phyloP scores from a whole-genome alignment of 1,140 invertebrate genomes.

The Zophobas morio region DNA sequence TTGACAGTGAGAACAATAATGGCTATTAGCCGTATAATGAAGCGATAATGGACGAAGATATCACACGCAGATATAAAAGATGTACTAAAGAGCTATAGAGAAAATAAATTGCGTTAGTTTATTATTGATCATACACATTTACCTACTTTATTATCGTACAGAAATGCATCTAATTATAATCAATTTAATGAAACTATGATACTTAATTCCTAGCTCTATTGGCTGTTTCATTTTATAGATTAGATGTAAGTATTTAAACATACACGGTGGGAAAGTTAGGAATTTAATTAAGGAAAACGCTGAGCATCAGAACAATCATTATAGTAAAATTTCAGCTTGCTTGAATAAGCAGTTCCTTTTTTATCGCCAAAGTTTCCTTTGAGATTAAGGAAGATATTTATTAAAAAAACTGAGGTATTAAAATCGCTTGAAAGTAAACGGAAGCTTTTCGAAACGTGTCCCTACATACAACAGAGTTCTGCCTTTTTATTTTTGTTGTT shows the following conservation, averaged over 20 bases:
- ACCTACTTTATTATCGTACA: no score
- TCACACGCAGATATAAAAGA: neutral
- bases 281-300: slow-evolving; percentile 42
- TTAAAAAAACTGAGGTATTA: slow-evolving; percentile 42
- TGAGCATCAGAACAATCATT: slow-evolving; percentile 42
- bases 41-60: slow-evolving; percentile 18
- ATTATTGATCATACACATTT: no score
- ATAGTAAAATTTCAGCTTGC: slow-evolving; percentile 43
- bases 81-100: no score
- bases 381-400: slow-evolving; percentile 45
- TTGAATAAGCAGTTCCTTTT: slow-evolving; percentile 43
- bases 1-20: slow-evolving; percentile 19
- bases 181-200: no score
- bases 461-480: neutral
- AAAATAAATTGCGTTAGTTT: no score
- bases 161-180: no score
- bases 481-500: neutral
- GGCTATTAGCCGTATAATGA: slow-evolving; percentile 13
- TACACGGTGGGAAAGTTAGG: slow-evolving; percentile 42
- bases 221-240: slow-evolving; percentile 24
- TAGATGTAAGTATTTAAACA: slow-evolving; percentile 1
- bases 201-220: no score
- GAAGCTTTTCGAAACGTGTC: slow-evolving; percentile 7
- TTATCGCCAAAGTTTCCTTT: slow-evolving; percentile 43
- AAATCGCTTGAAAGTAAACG: slow-evolving; percentile 4